Percentiles rank a stretch among this genome's conserved stretches.
These are phyloP conservation scores for Caloenas nicobarica DNA, from an alignment of 2,113 vertebrate species.

Conservation along the genomic window DNA sequence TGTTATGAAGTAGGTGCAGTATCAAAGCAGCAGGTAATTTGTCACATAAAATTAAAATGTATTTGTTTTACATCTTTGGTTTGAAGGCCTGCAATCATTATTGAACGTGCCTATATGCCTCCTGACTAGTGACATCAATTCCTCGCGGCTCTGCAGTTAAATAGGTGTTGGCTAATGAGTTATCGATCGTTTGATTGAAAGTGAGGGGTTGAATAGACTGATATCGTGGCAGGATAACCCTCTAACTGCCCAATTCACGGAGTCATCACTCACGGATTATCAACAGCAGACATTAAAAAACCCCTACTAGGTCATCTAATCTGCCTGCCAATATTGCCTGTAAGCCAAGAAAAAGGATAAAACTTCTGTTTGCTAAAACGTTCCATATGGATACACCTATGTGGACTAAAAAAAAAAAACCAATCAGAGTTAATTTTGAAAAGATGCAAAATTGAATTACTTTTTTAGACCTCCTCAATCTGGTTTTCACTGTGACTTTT, in stretches of 20 bases:
- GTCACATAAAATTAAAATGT: neutral
- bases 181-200: neutral
- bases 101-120: neutral
- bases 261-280: neutral
- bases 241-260: neutral
- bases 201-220: neutral
- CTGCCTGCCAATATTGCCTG: neutral
- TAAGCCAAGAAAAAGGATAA: neutral
- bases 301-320: neutral
- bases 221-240: neutral
- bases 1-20: neutral
- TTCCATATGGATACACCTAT: neutral
- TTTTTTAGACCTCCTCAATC: no score
- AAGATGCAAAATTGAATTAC: no score
- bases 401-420: no score
- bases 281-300: neutral
- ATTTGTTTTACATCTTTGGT: neutral
- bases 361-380: neutral
- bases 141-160: neutral
- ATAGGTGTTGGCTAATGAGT: neutral
- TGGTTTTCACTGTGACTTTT: no score
- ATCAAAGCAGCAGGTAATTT: neutral
- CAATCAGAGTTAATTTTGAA: no score
- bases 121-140: neutral
- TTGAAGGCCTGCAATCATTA: neutral